Conservation (phyloP, 1,140 invertebrate genomes). For the Drosophila ambigua region DNA sequence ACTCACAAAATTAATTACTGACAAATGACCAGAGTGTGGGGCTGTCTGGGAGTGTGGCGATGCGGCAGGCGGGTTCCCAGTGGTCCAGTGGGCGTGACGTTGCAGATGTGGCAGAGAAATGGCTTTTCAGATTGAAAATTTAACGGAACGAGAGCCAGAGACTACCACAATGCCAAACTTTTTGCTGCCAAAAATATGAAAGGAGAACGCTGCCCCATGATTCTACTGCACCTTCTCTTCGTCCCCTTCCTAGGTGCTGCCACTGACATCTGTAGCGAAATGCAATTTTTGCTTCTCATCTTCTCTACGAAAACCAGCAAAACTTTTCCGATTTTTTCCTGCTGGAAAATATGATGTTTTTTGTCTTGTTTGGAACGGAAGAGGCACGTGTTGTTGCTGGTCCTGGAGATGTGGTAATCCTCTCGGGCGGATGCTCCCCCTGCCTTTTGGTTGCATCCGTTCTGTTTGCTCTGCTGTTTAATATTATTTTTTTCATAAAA, state of each 20-base stretch:
- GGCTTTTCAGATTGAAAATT: conserved; percentile 44
- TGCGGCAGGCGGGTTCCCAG: neutral
- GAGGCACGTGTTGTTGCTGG: neutral
- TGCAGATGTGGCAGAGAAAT: conserved; percentile 2
- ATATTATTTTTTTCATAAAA: conserved; percentile 24
- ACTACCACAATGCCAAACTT: conserved; percentile 42
- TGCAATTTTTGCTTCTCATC: conserved; percentile 33
- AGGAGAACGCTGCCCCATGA: conserved; percentile 13
- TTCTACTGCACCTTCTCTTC: neutral
- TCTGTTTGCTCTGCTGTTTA: conserved; percentile 11
- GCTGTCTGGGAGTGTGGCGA: too few relatives aligned
- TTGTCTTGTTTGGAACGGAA: conserved; percentile 4
- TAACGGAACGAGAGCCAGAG: conserved; percentile 2
- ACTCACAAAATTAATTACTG: conserved; percentile 63
- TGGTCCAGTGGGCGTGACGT: neutral
- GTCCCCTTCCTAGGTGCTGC: neutral
- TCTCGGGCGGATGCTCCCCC: neutral
- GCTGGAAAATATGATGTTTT: conserved; percentile 24
- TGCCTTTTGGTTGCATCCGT: neutral
- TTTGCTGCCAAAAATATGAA: conserved; percentile 37
- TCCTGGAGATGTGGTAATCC: conserved; percentile 30
- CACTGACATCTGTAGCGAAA: conserved; percentile 32
- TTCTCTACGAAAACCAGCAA: conserved; percentile 25
- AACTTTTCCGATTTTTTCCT: conserved; percentile 14
- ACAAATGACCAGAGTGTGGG: conserved; percentile 37